Base-by-base conservation (phyloP, 2,113 vertebrate species). In the Lipophrys pholis region DNA sequence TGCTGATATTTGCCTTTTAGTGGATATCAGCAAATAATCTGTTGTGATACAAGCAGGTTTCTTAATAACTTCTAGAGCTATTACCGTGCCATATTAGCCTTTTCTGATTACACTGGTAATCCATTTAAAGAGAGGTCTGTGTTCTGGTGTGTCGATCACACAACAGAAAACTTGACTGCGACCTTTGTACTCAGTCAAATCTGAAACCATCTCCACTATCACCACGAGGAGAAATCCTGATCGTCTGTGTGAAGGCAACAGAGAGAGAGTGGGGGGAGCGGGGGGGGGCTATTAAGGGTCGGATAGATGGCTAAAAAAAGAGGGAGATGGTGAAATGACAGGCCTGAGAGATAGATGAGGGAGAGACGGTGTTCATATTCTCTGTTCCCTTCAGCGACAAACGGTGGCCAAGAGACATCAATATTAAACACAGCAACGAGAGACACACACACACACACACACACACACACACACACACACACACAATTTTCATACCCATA, bases 341-440 rank as follows among this genome's bases (percentile, higher is more conserved):
- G 84, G 73, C 72, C 79, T 56, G 73, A 77, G 90, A 91, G 91
- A 91, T 89, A 62, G 88, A 92, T 91, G 88, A 75, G 87, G 75
- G 76, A 73, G 83, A 82, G 73, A 49, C 57, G 36, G 87, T 69
- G 89, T 91, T 93, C 90, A 93, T 91, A 91, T 93, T 90, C 91
- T 89, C 78, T 53, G 78, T 85, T 87, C 90, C 91, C 91, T 78
- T 85, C 78, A 90, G 91, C 89, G 81, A 93, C 91, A 90, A 86
- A 87, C 83, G 62, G 73, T 85, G 87, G 85, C 90, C 90, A 86
- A 70, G 70, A 92, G 83, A 89, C 90, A 92, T 90, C 83, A 90
- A 92, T 87, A 91, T 91, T 89, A 90, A 90, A 91, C 89, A 89
- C 76, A 54, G 73, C 87, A 89, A 91, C 87, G 87, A 92, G 88